Conservation (phyloP, 2,797 vertebrate genomes). For the Yasuhikotakia modesta region DNA sequence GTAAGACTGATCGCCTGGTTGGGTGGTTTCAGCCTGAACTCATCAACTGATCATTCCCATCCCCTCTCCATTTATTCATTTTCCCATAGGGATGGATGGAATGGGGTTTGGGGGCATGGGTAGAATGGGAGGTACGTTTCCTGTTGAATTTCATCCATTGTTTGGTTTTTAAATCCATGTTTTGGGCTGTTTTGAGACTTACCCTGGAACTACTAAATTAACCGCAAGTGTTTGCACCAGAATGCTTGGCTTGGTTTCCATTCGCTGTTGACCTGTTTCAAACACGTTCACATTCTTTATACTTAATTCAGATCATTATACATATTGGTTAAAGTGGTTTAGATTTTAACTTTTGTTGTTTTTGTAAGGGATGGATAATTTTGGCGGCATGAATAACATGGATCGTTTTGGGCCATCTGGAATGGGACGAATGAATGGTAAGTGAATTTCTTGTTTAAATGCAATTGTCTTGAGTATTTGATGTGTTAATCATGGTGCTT, state of each 20-base stretch:
- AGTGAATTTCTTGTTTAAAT: slow-evolving; percentile 43
- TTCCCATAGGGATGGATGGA: slow-evolving; percentile 89
- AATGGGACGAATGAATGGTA: slow-evolving; percentile 93
- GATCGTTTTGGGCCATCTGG: slow-evolving; percentile 89
- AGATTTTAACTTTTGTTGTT: slow-evolving; percentile 4
- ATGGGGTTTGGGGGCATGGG: slow-evolving; percentile 94
- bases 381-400: slow-evolving; percentile 88
- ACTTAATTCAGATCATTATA: too few relatives aligned
- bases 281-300: neutral
- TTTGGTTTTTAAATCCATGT: neutral
- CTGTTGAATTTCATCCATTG: slow-evolving; percentile 26
- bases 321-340: too few relatives aligned
- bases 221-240: neutral
- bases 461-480: neutral
- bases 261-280: too few relatives aligned
- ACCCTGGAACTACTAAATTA: neutral
- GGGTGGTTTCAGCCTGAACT: neutral
- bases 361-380: slow-evolving; percentile 89
- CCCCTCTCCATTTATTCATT: slow-evolving; percentile 24
- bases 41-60: slow-evolving; percentile 14
- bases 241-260: neutral
- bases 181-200: neutral
- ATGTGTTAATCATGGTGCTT: slow-evolving; percentile 46
- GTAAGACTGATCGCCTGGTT: slow-evolving; percentile 54
- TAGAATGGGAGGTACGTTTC: slow-evolving; percentile 90